Evolutionary conservation across 2,888 invertebrate species (phyloP), one percentile per base, ranked within the genome.

Genomic region (Cosmorhoe ocellata): DNA sequence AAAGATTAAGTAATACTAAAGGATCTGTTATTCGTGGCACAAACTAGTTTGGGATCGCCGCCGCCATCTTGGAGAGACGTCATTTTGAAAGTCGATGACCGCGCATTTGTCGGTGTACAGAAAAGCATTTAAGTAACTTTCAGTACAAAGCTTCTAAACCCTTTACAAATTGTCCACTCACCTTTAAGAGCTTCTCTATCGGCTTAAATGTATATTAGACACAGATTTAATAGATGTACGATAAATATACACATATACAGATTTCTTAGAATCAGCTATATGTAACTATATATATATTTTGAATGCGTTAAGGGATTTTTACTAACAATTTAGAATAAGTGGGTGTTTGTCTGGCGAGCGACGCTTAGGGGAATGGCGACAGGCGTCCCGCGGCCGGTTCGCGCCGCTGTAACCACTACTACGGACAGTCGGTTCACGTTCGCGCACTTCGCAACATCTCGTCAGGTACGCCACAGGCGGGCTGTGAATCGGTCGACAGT

Each of bases 291-390:
- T 76, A 76, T 88, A 87, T 89, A 88, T 89, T 82, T 88, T 86
- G 88, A 87, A 87, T 85, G 84, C 74, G 85, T 88, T 86, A 88
- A 88, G 86, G 82, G 79, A 85, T 88, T 88, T 89, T 88, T 88
- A 89, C 88, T 89, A 89, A 89, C 86, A 85, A 79, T 76, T 84
- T 88, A 85, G 70, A 77, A 74, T 86, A 86, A 88, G 84, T 75
- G 75, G 81, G 81, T 80, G 78, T 67, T 71, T 79, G 76, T 78
- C 79, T 80, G 81, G 68, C 67, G 67, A 66, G 61, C 46, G 51
- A 54, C 51, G 18, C 38, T 36, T 57, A 59, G 76, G 76, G 78
- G 62, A 70, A 76, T 73, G 80, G 71, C 71, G 64, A 65, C 53
- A 56, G 67, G 73, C 67, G 71, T 69, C 58, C 56, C 38, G 11